Percentiles rank a stretch among this genome's conserved stretches.
Evolutionary conservation across 1,140 invertebrate species (phyloP).

Genomic region (Drosophila navojoa): DNA sequence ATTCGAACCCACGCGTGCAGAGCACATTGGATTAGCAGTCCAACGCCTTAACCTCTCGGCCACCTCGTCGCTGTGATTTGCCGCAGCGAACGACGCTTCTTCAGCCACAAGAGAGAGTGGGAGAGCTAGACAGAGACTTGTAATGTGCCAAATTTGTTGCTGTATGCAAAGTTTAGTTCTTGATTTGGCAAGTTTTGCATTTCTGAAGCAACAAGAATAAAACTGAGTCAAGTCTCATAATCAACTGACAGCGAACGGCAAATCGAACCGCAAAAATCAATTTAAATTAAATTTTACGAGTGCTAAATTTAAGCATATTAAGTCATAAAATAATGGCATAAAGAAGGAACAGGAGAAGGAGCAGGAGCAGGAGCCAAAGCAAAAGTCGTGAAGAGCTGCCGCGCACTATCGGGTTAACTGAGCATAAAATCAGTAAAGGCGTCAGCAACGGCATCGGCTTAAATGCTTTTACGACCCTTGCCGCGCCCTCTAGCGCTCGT

Average conservation of each 20-base stretch:
- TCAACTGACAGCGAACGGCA: neutral
- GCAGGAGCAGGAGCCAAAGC: neutral
- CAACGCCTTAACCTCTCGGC: constrained; percentile 95
- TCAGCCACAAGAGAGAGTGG: constrained; percentile 2
- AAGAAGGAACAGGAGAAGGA: neutral
- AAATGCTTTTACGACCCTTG: constrained; percentile 70
- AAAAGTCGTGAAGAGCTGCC: constrained; percentile 24
- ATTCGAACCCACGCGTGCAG: constrained; percentile 94
- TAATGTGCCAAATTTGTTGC: constrained; percentile 1
- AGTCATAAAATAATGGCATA: constrained; percentile 57
- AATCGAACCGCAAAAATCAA: constrained; percentile 23
- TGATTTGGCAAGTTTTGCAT: too few species aligned
- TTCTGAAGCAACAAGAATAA: too few species aligned
- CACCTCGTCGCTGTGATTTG: constrained; percentile 88
- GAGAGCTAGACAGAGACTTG: neutral
- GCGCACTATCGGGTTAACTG: constrained; percentile 66
- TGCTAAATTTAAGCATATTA: constrained; percentile 57
- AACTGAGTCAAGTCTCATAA: too few species aligned
- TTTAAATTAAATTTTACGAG: constrained; percentile 77
- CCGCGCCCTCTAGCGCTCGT: neutral
- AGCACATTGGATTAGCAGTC: constrained; percentile 91
- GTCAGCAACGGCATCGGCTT: constrained; percentile 61
- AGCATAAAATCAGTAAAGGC: constrained; percentile 76
- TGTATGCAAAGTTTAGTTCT: neutral
- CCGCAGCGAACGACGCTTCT: neutral